phyloP scores from a whole-genome alignment of 2,113 vertebrate genomes.

The Bufo gargarizans region DNA sequence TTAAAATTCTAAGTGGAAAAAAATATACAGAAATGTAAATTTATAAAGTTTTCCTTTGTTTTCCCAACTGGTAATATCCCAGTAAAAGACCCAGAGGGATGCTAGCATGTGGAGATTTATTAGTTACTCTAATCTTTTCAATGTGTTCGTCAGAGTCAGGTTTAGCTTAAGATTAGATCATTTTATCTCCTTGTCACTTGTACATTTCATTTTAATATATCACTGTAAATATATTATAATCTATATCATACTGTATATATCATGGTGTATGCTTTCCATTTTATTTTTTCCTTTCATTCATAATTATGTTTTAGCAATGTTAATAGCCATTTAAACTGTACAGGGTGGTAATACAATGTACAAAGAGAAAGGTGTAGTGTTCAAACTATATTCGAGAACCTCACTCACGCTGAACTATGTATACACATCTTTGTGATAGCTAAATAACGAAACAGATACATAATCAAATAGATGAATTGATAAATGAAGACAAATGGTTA shows the following conservation, averaged over 20 bases:
- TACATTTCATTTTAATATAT: neutral
- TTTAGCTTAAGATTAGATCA: neutral
- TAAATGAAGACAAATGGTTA: neutral
- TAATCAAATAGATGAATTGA: neutral
- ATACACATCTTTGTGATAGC: no score
- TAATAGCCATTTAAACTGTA: neutral
- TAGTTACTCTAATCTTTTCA: slow-evolving; percentile 13
- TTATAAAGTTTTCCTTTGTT: slow-evolving; percentile 53
- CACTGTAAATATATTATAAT: neutral
- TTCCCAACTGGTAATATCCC: slow-evolving; percentile 44
- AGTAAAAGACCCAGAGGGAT: slow-evolving; percentile 42
- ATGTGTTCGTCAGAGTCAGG: slow-evolving; percentile 8
- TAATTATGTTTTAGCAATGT: neutral
- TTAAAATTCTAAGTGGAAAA: slow-evolving; percentile 20
- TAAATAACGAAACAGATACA: no score
- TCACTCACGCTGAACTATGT: no score
- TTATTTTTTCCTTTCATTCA: neutral
- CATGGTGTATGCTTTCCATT: neutral
- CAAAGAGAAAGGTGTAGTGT: neutral
- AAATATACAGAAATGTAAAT: slow-evolving; percentile 42
- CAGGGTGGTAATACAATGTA: neutral
- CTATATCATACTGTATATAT: neutral
- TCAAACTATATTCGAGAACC: neutral
- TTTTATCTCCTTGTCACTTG: neutral
- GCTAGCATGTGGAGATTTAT: slow-evolving; percentile 16